Evolutionary conservation across 1,140 invertebrate genomes (phyloP), one percentile per base, ranked within the genome.

Genomic region (Chironomus striatipennis): DNA sequence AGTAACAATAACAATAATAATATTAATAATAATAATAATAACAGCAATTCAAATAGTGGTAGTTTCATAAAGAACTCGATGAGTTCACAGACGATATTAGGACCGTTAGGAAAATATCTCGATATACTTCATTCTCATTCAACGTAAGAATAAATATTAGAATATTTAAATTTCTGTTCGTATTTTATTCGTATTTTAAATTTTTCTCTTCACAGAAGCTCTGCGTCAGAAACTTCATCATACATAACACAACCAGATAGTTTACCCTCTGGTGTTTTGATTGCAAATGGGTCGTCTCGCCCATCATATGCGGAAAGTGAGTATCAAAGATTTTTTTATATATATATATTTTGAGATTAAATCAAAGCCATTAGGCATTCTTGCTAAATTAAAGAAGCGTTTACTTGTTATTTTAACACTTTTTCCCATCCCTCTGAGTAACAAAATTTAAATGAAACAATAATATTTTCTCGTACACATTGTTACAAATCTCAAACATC

Each of bases 261-360:
- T 18, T 64, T 75, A 42, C 73, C 76, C 10, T 77, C 78, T n/a
- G 77, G 75, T 70, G 43, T 76, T 1, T 72, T 10, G 20, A 8
- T 57, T 57, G 12, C n/a, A 12, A 57, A 57, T 15, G 47, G 65
- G 0, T 18, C 65, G 20, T 70, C 65, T 18, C n/a, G 79, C 70
- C 79, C 80, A 75, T 81, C 81, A n/a, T 76, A 77, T 20, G 77
- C 80, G 15, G 80, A 81, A 76, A 83, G 82, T 82, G 78, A 78
- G 78, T 77, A 4, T 17, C 17, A 17, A n/a, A n/a, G n/a, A n/a
- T n/a, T n/a, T n/a, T n/a, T n/a, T n/a, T n/a, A n/a, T n/a, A n/a
- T n/a, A n/a, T n/a, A n/a, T n/a, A n/a, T n/a, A n/a, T n/a, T n/a
- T n/a, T n/a, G n/a, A n/a, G n/a, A n/a, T n/a, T n/a, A n/a, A n/a